These are phyloP conservation scores for Ceratosolen fusciceps DNA, from an alignment of 1,140 invertebrate species.

Conservation along the genomic window DNA sequence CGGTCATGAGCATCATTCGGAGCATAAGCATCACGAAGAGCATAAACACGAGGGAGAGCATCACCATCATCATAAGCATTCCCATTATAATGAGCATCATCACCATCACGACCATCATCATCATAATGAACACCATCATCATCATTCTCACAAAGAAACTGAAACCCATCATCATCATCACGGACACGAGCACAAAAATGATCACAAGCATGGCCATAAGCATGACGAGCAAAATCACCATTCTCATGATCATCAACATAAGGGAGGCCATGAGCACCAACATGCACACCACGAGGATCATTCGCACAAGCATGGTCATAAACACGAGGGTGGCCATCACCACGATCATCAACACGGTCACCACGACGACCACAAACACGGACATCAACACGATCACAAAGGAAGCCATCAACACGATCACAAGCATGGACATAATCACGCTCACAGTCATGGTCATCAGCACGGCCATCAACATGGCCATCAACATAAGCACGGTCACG, in stretches of 20 bases:
- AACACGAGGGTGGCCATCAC: conserved; percentile 37
- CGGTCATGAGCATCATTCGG: conserved; percentile 42
- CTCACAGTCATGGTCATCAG: conserved; percentile 30
- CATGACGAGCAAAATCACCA: conserved; percentile 39
- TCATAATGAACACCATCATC: conserved; percentile 44
- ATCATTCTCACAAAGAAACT: conserved; percentile 43
- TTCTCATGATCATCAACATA: conserved; percentile 35
- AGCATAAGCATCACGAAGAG: conserved; percentile 46
- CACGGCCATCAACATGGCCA: conserved; percentile 42
- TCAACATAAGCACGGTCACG: conserved; percentile 35
- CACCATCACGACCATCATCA: conserved; percentile 49
- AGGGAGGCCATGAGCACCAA: conserved; percentile 27
- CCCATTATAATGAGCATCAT: conserved; percentile 43
- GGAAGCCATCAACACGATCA: conserved; percentile 29
- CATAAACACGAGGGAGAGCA: conserved; percentile 46
- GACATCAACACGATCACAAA: conserved; percentile 37
- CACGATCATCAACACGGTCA: conserved; percentile 40
- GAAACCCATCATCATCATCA: conserved; percentile 45
- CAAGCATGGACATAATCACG: conserved; percentile 34
- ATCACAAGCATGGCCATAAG: conserved; percentile 46
- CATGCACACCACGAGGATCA: conserved; percentile 37
- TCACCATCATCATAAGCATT: conserved; percentile 46
- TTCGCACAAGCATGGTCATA: conserved; percentile 35
- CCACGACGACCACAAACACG: conserved; percentile 37
- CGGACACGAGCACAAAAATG: conserved; percentile 41